A percentile compares a stretch with the other conserved stretches of the same genome.
phyloP scores from a whole-genome alignment of 2,888 invertebrate genomes.

The Rhingia campestris region DNA sequence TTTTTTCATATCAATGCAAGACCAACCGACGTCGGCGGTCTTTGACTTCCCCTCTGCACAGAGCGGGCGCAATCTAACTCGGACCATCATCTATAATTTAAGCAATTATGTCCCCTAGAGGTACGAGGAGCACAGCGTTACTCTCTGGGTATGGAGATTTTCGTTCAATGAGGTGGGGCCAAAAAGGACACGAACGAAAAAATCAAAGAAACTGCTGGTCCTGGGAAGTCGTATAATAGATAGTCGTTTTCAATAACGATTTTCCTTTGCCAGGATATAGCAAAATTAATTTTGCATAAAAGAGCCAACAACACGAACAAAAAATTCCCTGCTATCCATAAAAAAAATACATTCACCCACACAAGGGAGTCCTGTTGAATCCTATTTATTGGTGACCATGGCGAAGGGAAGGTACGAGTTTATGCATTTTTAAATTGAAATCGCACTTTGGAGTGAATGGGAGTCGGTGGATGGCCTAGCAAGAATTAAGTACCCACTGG shows the following conservation, averaged over 20 bases:
- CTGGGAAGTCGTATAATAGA: no score
- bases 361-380: no score
- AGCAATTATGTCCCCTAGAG: conserved; percentile 38
- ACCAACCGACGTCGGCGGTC: neutral
- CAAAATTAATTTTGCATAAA: no score
- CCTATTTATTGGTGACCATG: neutral
- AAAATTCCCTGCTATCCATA: no score
- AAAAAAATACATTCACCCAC: no score
- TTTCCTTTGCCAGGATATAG: no score
- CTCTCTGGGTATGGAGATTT: conserved; percentile 14
- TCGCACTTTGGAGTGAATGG: conserved; percentile 3
- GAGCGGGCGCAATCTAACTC: conserved; percentile 8
- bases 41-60: neutral
- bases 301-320: no score
- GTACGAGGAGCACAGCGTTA: neutral
- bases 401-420: neutral
- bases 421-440: conserved; percentile 22
- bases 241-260: no score
- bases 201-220: neutral
- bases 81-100: conserved; percentile 56
- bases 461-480: neutral
- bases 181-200: conserved; percentile 1
- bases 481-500: conserved; percentile 6
- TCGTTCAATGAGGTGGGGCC: conserved; percentile 3
- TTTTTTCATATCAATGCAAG: conserved; percentile 34